Conservation (phyloP, 2,113 vertebrate species). For the Cromileptes altivelis region DNA sequence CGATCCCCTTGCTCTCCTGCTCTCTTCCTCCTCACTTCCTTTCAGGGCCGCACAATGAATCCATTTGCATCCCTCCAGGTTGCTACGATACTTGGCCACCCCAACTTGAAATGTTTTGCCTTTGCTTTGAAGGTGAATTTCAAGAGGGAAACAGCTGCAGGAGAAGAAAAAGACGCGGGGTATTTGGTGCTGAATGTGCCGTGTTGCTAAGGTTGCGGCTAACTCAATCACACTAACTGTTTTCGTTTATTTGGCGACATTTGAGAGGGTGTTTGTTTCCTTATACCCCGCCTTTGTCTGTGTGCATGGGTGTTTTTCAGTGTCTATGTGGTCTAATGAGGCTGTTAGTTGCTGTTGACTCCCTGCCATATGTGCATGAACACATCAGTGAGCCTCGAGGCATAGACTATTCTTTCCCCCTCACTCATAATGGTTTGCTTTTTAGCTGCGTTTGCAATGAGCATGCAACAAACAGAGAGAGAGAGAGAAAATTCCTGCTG, state of each 20-base stretch:
- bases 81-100: constrained; percentile 78
- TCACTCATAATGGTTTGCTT: constrained; percentile 56
- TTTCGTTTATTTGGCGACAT: constrained; percentile 52
- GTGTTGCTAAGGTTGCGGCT: constrained; percentile 10
- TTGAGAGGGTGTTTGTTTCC: constrained; percentile 20
- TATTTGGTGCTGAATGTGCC: constrained; percentile 22
- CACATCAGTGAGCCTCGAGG: constrained; percentile 57
- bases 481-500: constrained; percentile 23
- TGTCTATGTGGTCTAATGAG: constrained; percentile 69
- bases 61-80: constrained; percentile 77
- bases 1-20: constrained; percentile 41
- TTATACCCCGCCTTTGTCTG: constrained; percentile 34
- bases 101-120: constrained; percentile 70
- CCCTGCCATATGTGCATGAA: constrained; percentile 60
- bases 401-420: constrained; percentile 22
- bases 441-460: constrained; percentile 42
- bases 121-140: constrained; percentile 72
- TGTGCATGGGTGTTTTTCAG: constrained; percentile 32
- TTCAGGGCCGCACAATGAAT: constrained; percentile 76
- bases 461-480: constrained; percentile 7
- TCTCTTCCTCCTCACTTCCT: constrained; percentile 58
- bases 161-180: constrained; percentile 28
- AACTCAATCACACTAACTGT: constrained; percentile 17
- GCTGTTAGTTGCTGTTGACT: constrained; percentile 64
- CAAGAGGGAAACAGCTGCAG: constrained; percentile 60